Percentiles rank a stretch among this genome's conserved stretches.
Conservation (phyloP, 2,888 invertebrate genomes). For the Hirtodrosophila confusa region DNA sequence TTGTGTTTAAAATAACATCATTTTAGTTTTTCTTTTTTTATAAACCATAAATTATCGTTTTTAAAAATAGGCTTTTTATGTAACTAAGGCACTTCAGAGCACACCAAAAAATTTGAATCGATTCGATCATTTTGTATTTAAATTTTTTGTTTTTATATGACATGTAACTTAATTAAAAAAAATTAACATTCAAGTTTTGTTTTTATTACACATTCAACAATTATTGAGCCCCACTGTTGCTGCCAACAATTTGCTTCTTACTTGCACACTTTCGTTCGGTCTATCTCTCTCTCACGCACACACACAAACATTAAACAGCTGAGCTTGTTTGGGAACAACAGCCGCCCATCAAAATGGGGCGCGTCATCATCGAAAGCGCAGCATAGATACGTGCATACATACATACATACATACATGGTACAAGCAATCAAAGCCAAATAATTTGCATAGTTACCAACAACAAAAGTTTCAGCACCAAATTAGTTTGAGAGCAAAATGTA, state of each 20-base stretch:
- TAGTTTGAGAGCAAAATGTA: neutral
- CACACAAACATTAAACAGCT: slow-evolving; percentile 76
- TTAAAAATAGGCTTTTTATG: too few species aligned
- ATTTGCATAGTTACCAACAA: slow-evolving; percentile 13
- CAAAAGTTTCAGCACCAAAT: neutral
- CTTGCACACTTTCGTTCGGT: slow-evolving; percentile 4
- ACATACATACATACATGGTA: slow-evolving; percentile 11
- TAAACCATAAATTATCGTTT: too few species aligned
- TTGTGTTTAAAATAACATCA: too few species aligned
- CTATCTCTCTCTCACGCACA: slow-evolving; percentile 16
- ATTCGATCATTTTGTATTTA: too few species aligned
- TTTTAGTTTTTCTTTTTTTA: too few species aligned
- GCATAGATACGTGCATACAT: neutral
- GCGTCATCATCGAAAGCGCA: slow-evolving; percentile 7
- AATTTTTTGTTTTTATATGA: too few species aligned
- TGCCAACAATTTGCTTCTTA: neutral
- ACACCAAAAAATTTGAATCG: too few species aligned
- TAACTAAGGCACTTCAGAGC: too few species aligned
- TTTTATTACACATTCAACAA: too few species aligned
- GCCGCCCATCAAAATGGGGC: slow-evolving; percentile 24
- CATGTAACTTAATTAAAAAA: too few species aligned
- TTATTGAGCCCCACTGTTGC: too few species aligned
- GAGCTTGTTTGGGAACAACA: slow-evolving; percentile 78
- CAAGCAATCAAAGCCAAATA: slow-evolving; percentile 29
- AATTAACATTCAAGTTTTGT: too few species aligned